Base-by-base conservation (phyloP, 2,113 vertebrate genomes). In the Actenoides hombroni region DNA sequence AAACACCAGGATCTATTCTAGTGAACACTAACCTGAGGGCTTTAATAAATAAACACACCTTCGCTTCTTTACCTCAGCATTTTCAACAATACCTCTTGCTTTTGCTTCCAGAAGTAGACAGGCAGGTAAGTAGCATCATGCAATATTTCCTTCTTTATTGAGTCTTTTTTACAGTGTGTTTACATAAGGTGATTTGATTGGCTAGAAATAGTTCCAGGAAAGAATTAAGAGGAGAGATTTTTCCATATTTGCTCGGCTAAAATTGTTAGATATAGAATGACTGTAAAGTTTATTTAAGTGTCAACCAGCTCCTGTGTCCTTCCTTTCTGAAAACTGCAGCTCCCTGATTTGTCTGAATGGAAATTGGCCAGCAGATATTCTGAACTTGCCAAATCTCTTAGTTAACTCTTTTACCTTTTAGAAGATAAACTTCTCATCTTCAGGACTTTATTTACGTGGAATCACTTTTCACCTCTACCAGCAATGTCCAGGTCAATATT, bases 21-120 rank as follows among this genome's bases (percentile, higher is more conserved):
- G 98, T 99, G 97, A 99, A 99, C 97, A 99, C 98, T 96, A 99
- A 99, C 96, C 98, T 99, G 98, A 98, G 98, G 97, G 98, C 98
- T 97, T 97, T 99, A 98, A 98, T 99, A 98, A 99, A 99, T 97
- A 99, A 99, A 98, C 98, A 99, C 92, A 99, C 98, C 28, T 98
- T 99, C 98, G 98, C 98, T 97, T 98, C 98, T 92, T 98, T 99
- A 97, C 98, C 98, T 98, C 98, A 98, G 97, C 98, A 98, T 97
- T 98, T 98, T 94, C 98, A 99, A 97, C 98, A 98, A 73, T 98
- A 98, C 97, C 98, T 99, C 96, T 97, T 99, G 92, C 98, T 98
- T 97, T 98, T 99, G 96, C 98, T 99, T 90, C 98, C 98, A 89
- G 98, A 99, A 97, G 98, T 99, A 97, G 98, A 99, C 96, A 98